Base-by-base conservation (phyloP, 1,140 invertebrate species). In the Campoletis sonorensis region DNA sequence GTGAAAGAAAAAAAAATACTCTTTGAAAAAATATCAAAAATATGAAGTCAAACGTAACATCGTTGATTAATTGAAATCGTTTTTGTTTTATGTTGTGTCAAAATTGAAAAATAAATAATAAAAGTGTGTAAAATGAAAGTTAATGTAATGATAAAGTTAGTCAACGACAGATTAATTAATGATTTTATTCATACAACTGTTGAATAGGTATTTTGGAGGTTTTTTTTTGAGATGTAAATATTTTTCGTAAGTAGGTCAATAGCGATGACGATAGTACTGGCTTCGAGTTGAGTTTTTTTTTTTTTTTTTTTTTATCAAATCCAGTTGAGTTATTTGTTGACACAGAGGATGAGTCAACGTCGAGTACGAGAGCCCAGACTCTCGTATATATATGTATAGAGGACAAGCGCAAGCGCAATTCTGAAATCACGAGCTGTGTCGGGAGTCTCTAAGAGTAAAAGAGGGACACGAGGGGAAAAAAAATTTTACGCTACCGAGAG, bases 341-440 rank as follows among this genome's bases (percentile, higher is more conserved):
- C 58, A 71, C 54, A 68, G 51, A 77, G 58, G 82, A 83, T 83
- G 82, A 83, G 79, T 83, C 82, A 83, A 37, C 58, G 21, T 58
- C 26, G 49, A 72, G 67, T 54, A 54, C 27, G 27, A 58, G 51
- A 26, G 61, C 21, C 68, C 70, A 77, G 80, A 77, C 70, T 79
- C 73, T 72, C 11, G 40, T 10, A 16, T 30, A 13, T 27, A 3
- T 64, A 27, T 27, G 23, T 27, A 70, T 70, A 70, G 26, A 70
- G 21, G 58, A 64, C 16, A 13, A 16, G 75, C 76, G 76, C 76
- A 78, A 49, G 76, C 76, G 76, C 54, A 54, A 26, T 78, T 64
- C 58, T 78, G 49, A 78, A 78, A 78, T 78, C 76, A 78, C 76
- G 49, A 67, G 76, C 58, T 61, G 61, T 61, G 33, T 33, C 76